Evolutionary conservation across 2,113 vertebrate species (phyloP), one percentile per base, ranked within the genome.

Genomic region (Clarias batrachus): DNA sequence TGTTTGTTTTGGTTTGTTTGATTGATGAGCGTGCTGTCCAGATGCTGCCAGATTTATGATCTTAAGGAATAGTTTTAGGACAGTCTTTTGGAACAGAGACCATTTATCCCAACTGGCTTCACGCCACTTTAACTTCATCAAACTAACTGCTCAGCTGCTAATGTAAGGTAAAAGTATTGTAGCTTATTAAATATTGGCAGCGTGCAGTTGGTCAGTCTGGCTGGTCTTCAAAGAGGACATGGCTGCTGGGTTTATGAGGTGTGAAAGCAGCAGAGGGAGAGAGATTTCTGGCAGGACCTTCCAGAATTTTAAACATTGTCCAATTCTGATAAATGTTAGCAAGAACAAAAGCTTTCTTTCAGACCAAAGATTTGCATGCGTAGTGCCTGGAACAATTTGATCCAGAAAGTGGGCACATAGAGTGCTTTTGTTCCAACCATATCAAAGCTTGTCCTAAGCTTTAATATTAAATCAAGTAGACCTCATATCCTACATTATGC

Each of bases 91-190:
- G 7, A 70, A 9, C 52, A 17, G 37, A 12, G 14, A 11, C 14
- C 52, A 80, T 81, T 66, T 71, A 65, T 59, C 14, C 41, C 11
- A 7, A 37, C 63, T 59, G 77, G 62, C 60, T 79, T 79, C 21
- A 37, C 7, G 48, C 62, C 60, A 79, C 21, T 23, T n/a, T 9
- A 6, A 16, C 52, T 70, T 80, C 84, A 80, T 77, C 83, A 84
- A 54, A 65, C 5, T 59, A 63, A 65, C 30, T 76, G 11, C 56
- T 60, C 82, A 85, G 70, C 71, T 63, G 37, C 14, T 60, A 70
- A 6, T 48, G 48, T 7, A 48, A 48, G 6, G 7, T 8, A 48
- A 48, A 48, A 48, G 48, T 48, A 48, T 60, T 74, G n/a, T 8
- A 48, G 52, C 14, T 21, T 79, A 79, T 60, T 6, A 9, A 23